Conservation (phyloP, 2,888 invertebrate species). For the Ophion slaviceki region DNA sequence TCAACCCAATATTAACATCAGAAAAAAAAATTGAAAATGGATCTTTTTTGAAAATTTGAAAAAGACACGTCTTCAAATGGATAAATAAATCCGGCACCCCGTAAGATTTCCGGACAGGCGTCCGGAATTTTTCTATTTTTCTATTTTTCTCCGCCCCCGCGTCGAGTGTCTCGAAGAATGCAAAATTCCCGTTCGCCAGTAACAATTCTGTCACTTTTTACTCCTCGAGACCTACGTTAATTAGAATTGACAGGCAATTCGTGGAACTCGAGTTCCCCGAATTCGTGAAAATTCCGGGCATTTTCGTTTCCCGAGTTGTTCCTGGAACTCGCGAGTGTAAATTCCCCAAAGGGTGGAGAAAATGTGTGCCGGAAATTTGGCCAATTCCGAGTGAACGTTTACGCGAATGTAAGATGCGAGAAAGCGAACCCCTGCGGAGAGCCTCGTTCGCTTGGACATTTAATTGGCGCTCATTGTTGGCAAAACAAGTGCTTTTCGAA, state of each 20-base stretch:
- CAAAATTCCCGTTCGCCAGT: neutral
- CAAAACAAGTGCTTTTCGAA: slow-evolving; percentile 72
- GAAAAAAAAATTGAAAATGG: too few species aligned
- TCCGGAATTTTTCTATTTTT: too few species aligned
- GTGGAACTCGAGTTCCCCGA: neutral
- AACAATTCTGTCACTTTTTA: neutral
- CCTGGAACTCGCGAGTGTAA: neutral
- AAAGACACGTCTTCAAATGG: too few species aligned
- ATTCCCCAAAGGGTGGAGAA: slow-evolving; percentile 2
- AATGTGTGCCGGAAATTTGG: slow-evolving; percentile 1
- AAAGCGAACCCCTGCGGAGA: slow-evolving; percentile 51
- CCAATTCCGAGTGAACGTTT: slow-evolving; percentile 33
- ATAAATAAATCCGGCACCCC: neutral
- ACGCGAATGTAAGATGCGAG: slow-evolving; percentile 27
- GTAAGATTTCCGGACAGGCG: too few species aligned
- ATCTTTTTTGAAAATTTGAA: too few species aligned
- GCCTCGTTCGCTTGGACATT: slow-evolving; percentile 56
- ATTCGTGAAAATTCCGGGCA: neutral
- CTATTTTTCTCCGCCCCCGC: neutral
- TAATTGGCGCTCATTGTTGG: slow-evolving; percentile 75
- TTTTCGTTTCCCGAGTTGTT: neutral
- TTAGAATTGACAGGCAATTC: neutral
- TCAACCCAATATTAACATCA: too few species aligned
- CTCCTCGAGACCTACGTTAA: neutral
- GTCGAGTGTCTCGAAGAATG: neutral